Percentiles rank a stretch among this genome's conserved stretches.
phyloP scores from a whole-genome alignment of 2,888 invertebrate species.

The Acheta domesticus region DNA sequence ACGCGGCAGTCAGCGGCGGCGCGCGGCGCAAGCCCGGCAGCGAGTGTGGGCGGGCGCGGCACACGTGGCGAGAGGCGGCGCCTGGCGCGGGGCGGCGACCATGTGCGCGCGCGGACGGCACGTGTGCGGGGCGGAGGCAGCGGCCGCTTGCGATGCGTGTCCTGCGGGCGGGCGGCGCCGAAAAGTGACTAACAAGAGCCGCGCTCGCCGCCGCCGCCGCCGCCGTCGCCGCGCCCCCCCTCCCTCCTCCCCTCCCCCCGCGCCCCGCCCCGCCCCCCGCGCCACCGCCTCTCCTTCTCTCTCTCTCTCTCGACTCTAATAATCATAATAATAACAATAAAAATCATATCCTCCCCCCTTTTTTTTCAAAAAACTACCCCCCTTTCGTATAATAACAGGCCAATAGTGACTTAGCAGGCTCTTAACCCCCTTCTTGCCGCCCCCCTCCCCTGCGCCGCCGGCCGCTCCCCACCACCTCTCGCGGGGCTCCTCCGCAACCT shows the following conservation, averaged over 20 bases:
- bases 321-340: conserved; percentile 35
- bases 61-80: not conserved
- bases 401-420: conserved; percentile 35
- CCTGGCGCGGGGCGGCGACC: not conserved
- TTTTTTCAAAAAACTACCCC: conserved; percentile 23
- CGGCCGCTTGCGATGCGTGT: too few species aligned
- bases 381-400: conserved; percentile 33
- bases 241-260: not conserved
- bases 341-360: conserved; percentile 28
- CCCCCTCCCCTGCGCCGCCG: not conserved
- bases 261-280: not conserved
- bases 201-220: not conserved
- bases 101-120: not conserved
- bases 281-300: conserved; percentile 23
- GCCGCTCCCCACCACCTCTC: not conserved
- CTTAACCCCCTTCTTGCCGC: conserved; percentile 29
- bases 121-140: too few species aligned
- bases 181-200: not conserved
- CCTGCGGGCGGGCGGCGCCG: not conserved
- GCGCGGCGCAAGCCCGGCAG: too few species aligned
- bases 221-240: not conserved
- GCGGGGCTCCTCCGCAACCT: not conserved
- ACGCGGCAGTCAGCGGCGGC: too few species aligned
- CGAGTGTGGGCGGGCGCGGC: too few species aligned
- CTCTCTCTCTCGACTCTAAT: conserved; percentile 29